A percentile compares a stretch with the other conserved stretches of the same genome.
Evolutionary conservation across 2,797 vertebrate genomes (phyloP).

Genomic region (Nannoperca obscura): DNA sequence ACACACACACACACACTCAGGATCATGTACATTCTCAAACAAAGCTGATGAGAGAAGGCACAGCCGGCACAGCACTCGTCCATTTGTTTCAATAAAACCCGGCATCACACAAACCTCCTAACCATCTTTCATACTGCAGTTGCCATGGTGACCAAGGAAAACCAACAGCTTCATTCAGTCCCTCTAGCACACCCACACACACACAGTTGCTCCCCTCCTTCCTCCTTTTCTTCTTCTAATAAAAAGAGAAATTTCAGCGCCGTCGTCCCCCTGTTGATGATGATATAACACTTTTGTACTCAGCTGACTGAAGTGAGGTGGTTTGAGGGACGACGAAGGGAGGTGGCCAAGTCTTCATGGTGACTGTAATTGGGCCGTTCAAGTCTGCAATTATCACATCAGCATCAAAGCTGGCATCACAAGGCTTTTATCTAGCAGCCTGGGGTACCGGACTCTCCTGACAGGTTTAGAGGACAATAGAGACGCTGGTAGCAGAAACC

Average conservation of each 20-base stretch:
- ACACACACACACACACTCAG: background rate
- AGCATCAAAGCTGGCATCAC: constrained; percentile 54
- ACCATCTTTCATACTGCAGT: constrained; percentile 68
- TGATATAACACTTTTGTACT: constrained; percentile 16
- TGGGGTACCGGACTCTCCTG: constrained; percentile 31
- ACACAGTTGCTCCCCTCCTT: constrained; percentile 16
- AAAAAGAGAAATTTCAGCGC: constrained; percentile 25
- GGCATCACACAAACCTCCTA: constrained; percentile 48
- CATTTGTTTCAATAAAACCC: constrained; percentile 59
- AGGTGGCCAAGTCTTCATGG: constrained; percentile 38
- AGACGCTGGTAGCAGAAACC: constrained; percentile 22
- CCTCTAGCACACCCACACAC: constrained; percentile 47
- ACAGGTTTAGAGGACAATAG: constrained; percentile 47
- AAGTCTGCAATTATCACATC: constrained; percentile 70
- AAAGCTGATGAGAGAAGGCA: constrained; percentile 30
- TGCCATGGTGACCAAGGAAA: constrained; percentile 76
- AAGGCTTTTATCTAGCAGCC: constrained; percentile 49
- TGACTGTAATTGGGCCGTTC: constrained; percentile 58
- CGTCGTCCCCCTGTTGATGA: background rate
- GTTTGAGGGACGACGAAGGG: constrained; percentile 17
- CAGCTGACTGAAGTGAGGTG: constrained; percentile 17
- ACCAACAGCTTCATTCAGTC: constrained; percentile 62
- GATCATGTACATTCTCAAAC: constrained; percentile 13
- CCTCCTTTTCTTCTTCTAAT: constrained; percentile 7
- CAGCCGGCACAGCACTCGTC: constrained; percentile 43